Evolutionary conservation across 2,113 vertebrate genomes (phyloP).

Genomic region (Bufo bufo): DNA sequence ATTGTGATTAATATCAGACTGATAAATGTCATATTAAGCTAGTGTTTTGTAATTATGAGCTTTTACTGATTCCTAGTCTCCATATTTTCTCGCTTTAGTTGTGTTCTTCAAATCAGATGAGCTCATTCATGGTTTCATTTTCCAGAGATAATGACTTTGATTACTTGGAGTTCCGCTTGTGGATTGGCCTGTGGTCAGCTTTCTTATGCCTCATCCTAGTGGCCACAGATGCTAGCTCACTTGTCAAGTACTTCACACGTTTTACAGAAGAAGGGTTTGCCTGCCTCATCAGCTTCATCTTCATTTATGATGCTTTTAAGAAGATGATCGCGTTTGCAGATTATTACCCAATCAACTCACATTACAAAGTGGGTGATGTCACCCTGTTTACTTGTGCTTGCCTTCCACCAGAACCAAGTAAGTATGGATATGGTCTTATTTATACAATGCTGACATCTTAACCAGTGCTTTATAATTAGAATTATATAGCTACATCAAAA

Average conservation of each 20-base stretch:
- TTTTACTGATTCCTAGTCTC: not conserved
- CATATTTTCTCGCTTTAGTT: not conserved
- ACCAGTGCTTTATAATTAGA: not conserved
- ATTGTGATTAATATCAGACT: not conserved
- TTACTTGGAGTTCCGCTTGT: constrained; percentile 96
- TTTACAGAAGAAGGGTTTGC: constrained; percentile 98
- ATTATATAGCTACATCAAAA: not conserved
- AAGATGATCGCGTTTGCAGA: constrained; percentile 95
- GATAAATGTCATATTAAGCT: not conserved
- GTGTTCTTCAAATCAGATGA: not conserved
- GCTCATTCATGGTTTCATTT: constrained; percentile 27
- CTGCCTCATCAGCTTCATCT: constrained; percentile 98
- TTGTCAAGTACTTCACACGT: constrained; percentile 97
- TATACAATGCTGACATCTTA: not conserved
- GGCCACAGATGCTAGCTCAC: constrained; percentile 92
- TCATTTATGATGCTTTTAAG: constrained; percentile 98
- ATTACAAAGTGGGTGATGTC: constrained; percentile 80
- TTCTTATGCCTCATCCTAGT: constrained; percentile 91
- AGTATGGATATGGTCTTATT: constrained; percentile 44
- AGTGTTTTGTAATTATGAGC: not conserved
- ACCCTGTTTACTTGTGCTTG: constrained; percentile 89
- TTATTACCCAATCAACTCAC: constrained; percentile 89
- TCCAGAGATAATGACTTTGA: constrained; percentile 88
- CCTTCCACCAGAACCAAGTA: constrained; percentile 80
- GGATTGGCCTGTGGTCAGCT: constrained; percentile 97